These are phyloP conservation scores for Ectobius pallidus DNA, from an alignment of 2,888 invertebrate species.

Conservation along the genomic window DNA sequence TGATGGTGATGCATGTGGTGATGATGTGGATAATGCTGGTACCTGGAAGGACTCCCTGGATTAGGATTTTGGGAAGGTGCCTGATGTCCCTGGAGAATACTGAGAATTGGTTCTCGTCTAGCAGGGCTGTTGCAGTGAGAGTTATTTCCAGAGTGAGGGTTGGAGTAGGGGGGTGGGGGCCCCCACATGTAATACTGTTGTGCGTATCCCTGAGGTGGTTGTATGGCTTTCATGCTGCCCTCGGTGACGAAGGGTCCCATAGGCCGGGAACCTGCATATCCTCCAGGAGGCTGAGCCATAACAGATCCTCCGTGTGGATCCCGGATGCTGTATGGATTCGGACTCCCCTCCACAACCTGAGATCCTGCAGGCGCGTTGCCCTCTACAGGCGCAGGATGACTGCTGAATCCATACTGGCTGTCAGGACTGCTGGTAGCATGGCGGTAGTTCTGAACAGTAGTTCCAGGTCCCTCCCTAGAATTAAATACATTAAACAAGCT, in stretches of 20 bases:
- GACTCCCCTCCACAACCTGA: conserved; percentile 56
- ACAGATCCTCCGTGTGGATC: conserved; percentile 5
- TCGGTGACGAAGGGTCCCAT: conserved; percentile 35
- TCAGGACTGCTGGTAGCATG: conserved; percentile 72
- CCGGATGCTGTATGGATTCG: conserved; percentile 48
- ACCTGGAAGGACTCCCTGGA: conserved; percentile 17
- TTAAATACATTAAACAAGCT: no score
- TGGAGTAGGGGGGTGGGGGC: conserved; percentile 81
- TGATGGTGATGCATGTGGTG: conserved; percentile 38
- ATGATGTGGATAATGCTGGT: conserved; percentile 30
- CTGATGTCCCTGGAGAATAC: conserved; percentile 23
- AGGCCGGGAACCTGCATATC: background rate
- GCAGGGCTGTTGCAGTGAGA: conserved; percentile 76
- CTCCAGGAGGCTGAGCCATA: background rate
- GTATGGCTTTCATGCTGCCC: conserved; percentile 45
- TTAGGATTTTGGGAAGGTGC: background rate
- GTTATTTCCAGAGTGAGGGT: conserved; percentile 66
- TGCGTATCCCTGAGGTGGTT: conserved; percentile 21
- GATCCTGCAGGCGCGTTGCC: conserved; percentile 2
- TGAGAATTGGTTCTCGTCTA: conserved; percentile 48
- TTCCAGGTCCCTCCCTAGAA: conserved; percentile 2
- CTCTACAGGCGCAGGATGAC: conserved; percentile 32
- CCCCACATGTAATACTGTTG: conserved; percentile 73
- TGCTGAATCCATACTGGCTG: conserved; percentile 74
- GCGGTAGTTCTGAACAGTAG: conserved; percentile 20